These are phyloP conservation scores for Oppia nitens DNA, from an alignment of 1,140 invertebrate species.

Conservation along the genomic window DNA sequence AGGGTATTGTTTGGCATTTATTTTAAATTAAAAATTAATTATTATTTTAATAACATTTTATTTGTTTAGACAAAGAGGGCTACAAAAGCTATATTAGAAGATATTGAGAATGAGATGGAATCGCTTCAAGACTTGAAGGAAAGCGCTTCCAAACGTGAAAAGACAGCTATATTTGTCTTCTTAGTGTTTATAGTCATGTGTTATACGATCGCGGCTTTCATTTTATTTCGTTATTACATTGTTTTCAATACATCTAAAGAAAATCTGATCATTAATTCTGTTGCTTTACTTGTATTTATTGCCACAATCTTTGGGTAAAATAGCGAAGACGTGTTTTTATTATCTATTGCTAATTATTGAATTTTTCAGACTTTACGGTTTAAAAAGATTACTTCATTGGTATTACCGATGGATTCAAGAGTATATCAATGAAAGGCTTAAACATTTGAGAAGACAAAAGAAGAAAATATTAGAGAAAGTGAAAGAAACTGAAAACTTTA, in stretches of 20 bases:
- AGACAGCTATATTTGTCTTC: constrained; percentile 53
- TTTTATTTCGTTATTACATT: too few relatives aligned
- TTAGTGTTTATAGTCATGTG: constrained; percentile 60
- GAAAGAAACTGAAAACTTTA: constrained; percentile 94
- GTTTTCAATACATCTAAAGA: too few relatives aligned
- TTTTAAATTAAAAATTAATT: not conserved
- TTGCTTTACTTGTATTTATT: too few relatives aligned
- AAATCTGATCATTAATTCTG: too few relatives aligned
- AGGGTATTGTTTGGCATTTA: not conserved
- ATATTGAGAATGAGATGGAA: constrained; percentile 58
- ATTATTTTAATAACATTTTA: too few relatives aligned
- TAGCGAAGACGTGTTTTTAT: not conserved
- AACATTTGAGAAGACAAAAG: constrained; percentile 55
- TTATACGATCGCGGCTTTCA: too few relatives aligned
- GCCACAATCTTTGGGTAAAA: too few relatives aligned
- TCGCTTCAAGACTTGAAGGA: constrained; percentile 57
- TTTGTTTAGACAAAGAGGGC: not conserved
- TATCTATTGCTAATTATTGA: constrained; percentile 18
- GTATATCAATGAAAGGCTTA: constrained; percentile 56
- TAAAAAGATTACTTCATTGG: constrained; percentile 61
- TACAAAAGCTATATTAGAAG: constrained; percentile 47
- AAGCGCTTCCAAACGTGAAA: constrained; percentile 56
- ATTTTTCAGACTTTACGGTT: constrained; percentile 51
- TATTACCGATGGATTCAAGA: constrained; percentile 68
- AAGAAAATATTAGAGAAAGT: constrained; percentile 82